Base-by-base conservation (phyloP, 2,888 invertebrate genomes). In the Pimpla rufipes region DNA sequence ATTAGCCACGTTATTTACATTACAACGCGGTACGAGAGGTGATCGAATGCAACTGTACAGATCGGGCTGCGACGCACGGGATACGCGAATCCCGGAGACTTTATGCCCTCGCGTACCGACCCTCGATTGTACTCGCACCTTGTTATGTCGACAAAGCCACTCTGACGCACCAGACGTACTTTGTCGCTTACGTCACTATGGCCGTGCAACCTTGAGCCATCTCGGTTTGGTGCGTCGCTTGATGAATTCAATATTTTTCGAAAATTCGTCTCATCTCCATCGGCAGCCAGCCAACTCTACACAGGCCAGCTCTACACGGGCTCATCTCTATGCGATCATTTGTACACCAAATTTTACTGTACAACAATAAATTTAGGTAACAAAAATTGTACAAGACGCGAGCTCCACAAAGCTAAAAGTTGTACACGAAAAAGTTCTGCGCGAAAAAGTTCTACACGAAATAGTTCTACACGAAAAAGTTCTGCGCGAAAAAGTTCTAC, bases 1-100 rank as follows among this genome's bases (percentile, higher is more conserved):
- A 93, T 93, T 93, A 93, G 92, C 91, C 89, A 89, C 90, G 91
- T 91, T 91, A 92, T 93, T 93, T 93, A 91, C 91, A 91, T 92
- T 92, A 91, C 90, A 88, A 90, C 88, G 86, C 89, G 82, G 76
- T 59, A 85, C 87, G 81, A 86, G 84, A 87, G 78, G 82, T 88
- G 89, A 91, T 91, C 87, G 87, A 88, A 88, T 84, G 86, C 87
- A 87, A 89, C 86, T 70, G 64, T 79, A 67, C 42, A 78, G 62
- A 74, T 81, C 47, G 76, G 18, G 45, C 45, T 1, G 45, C 8
- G 37, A 13, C 35, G 10, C 42, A 40, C 45, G 59, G n/a, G 1
- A 10, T 16, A 45, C 13, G 18, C 1, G 35, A 35, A 62, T n/a
- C 8, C 18, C 18, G n/a, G 21, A 5, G 29, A 37, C 50, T 45